These are phyloP conservation scores for Halichoerus grypus DNA, from an alignment of 2,113 vertebrate species.

Conservation along the genomic window DNA sequence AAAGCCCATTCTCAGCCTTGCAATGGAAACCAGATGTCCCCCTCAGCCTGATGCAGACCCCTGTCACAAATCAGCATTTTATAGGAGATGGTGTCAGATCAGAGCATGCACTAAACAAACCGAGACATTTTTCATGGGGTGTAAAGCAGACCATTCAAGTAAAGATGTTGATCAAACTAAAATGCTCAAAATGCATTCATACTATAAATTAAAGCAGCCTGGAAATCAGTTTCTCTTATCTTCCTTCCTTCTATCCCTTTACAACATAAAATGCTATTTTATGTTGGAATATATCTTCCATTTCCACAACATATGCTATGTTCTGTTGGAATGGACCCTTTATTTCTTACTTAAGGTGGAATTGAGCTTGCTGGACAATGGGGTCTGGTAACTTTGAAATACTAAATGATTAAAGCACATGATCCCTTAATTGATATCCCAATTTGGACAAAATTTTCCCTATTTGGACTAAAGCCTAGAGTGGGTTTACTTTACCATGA, in stretches of 20 bases:
- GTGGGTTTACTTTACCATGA: not conserved
- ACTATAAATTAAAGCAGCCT: not conserved
- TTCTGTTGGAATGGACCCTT: not conserved
- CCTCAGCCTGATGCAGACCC: not conserved
- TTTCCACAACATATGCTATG: not conserved
- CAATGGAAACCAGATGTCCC: not conserved
- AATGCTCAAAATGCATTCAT: not conserved
- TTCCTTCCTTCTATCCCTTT: not conserved
- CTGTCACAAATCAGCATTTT: not conserved
- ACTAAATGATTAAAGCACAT: constrained; percentile 30
- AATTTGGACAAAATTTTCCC: not conserved
- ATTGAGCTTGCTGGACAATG: not conserved
- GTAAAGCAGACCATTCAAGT: not conserved
- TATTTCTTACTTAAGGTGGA: not conserved
- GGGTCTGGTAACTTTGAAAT: not conserved
- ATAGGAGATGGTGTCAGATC: not conserved
- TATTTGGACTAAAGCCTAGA: not conserved
- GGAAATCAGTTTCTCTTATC: not conserved
- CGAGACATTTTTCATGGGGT: not conserved
- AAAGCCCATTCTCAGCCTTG: not conserved
- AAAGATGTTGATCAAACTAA: constrained; percentile 13
- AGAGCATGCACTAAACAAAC: not conserved
- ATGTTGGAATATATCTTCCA: not conserved
- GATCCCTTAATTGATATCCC: constrained; percentile 19
- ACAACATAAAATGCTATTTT: not conserved